Conservation (phyloP, 2,113 vertebrate species). For the Scortum barcoo region DNA sequence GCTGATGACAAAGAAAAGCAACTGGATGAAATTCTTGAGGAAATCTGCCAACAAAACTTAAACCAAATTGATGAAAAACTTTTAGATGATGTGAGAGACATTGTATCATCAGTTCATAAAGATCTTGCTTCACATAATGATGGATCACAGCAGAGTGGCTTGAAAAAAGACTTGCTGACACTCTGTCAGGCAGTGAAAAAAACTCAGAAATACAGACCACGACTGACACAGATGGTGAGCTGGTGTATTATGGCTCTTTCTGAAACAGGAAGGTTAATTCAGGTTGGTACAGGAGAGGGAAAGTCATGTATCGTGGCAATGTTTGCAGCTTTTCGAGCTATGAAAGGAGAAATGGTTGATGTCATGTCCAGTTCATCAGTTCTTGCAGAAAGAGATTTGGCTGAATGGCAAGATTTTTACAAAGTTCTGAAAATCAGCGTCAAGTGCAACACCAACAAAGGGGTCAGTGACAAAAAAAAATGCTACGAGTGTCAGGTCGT, state of each 20-base stretch:
- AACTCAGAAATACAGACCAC: slow-evolving; percentile 33
- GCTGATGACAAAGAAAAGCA: slow-evolving; percentile 10
- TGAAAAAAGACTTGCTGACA: neutral
- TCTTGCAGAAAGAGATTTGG: slow-evolving; percentile 66
- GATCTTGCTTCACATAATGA: neutral
- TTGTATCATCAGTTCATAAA: slow-evolving; percentile 33
- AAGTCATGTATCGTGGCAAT: slow-evolving; percentile 81
- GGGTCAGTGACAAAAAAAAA: neutral
- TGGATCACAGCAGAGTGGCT: neutral
- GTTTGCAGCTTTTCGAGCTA: slow-evolving; percentile 76
- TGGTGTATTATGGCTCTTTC: slow-evolving; percentile 78
- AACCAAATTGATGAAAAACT: slow-evolving; percentile 48
- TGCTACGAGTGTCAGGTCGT: slow-evolving; percentile 74
- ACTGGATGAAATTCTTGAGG: slow-evolving; percentile 65
- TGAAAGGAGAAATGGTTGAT: slow-evolving; percentile 62
- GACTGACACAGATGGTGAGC: slow-evolving; percentile 77
- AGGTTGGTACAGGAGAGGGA: slow-evolving; percentile 77
- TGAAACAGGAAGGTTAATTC: slow-evolving; percentile 60
- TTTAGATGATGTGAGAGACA: slow-evolving; percentile 31
- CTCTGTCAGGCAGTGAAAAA: slow-evolving; percentile 51
- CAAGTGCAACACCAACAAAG: slow-evolving; percentile 64
- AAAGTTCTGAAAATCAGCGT: neutral
- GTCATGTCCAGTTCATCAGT: slow-evolving; percentile 77
- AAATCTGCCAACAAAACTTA: slow-evolving; percentile 48
- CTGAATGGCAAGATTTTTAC: slow-evolving; percentile 55